phyloP scores from a whole-genome alignment of 2,797 vertebrate genomes.

The Stomatorhinus walkeri region DNA sequence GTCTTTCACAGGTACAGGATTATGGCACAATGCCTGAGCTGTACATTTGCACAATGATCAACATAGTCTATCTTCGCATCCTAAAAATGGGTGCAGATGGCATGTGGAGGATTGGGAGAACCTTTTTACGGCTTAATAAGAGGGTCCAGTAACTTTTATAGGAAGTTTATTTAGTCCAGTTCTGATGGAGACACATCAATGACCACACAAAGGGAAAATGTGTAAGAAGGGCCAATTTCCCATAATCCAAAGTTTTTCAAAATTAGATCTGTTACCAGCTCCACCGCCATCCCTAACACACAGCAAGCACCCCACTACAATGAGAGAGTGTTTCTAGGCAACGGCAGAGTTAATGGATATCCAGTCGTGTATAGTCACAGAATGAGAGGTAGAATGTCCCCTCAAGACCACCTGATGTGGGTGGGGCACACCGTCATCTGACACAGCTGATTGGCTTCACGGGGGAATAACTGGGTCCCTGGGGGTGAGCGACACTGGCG shows the following conservation, averaged over 20 bases:
- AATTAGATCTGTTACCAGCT: not conserved
- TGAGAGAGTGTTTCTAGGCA: slow-evolving; percentile 1
- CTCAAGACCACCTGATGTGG: not conserved
- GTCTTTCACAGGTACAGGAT: not conserved
- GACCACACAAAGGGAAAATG: not conserved
- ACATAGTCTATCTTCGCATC: not conserved
- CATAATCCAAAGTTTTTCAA: not conserved
- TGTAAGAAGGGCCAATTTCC: not conserved
- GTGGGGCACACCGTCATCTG: not conserved
- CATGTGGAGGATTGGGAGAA: not conserved
- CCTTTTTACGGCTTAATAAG: not conserved
- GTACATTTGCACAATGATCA: not conserved
- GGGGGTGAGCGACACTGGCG: not conserved
- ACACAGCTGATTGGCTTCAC: not conserved
- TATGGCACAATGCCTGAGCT: not conserved
- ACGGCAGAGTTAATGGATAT: not conserved
- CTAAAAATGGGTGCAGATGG: not conserved
- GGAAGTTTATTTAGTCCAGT: not conserved
- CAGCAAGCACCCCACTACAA: not conserved
- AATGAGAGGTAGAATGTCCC: not conserved
- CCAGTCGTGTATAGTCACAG: not conserved
- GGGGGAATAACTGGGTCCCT: not conserved
- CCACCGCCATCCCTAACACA: not conserved
- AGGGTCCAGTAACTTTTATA: not conserved
- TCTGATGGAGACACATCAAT: not conserved